A percentile compares a stretch with the other conserved stretches of the same genome.
phyloP scores from a whole-genome alignment of 2,888 invertebrate species.

The Dromius quadrimaculatus region DNA sequence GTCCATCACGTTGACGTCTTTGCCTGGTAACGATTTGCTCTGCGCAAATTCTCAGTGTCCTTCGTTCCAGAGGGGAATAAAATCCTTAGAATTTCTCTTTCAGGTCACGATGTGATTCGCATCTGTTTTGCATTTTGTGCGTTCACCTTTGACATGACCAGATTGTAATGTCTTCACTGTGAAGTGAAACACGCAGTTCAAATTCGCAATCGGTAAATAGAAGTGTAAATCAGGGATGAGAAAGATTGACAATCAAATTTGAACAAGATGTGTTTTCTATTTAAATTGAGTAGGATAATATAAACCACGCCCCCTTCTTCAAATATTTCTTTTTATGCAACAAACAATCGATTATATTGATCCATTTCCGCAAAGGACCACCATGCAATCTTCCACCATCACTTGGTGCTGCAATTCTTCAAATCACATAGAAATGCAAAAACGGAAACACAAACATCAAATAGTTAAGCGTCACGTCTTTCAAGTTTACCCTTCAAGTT shows the following conservation, averaged over 20 bases:
- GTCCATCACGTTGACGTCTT: slow-evolving; percentile 16
- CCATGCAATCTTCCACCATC: no score
- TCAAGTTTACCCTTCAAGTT: slow-evolving; percentile 38
- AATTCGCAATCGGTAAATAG: not conserved
- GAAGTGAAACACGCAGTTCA: not conserved
- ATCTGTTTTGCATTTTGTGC: slow-evolving; percentile 43
- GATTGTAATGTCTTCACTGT: slow-evolving; percentile 39
- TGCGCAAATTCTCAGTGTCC: slow-evolving; percentile 25
- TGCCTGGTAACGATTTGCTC: slow-evolving; percentile 9
- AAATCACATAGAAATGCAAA: slow-evolving; percentile 10
- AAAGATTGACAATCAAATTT: not conserved
- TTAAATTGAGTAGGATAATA: no score
- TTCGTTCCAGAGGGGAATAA: not conserved
- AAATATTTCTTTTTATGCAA: no score
- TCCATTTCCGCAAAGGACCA: no score
- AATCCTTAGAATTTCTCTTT: slow-evolving; percentile 24
- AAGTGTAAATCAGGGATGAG: not conserved
- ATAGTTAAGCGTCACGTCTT: slow-evolving; percentile 43
- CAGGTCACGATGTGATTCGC: slow-evolving; percentile 46
- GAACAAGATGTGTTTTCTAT: not conserved
- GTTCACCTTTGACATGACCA: slow-evolving; percentile 21
- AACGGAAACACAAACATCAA: slow-evolving; percentile 22
- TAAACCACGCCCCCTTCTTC: no score
- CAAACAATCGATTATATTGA: no score
- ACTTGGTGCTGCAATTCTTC: not conserved